Base-by-base conservation (phyloP, 2,888 invertebrate genomes). In the Corythucha ciliata region DNA sequence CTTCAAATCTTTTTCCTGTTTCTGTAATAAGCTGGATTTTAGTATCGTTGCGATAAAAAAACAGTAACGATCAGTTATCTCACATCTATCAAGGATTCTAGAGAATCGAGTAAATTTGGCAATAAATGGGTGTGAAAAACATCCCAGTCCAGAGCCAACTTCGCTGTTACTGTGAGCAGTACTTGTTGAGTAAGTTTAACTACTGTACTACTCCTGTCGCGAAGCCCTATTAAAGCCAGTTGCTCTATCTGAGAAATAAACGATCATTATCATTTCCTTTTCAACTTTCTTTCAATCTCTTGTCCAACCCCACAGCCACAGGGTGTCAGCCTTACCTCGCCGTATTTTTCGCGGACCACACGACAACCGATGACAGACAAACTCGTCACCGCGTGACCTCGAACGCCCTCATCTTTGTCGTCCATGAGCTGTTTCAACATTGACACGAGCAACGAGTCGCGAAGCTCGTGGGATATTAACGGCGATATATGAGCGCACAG, bases 381-480 rank as follows among this genome's bases (percentile, higher is more conserved):
- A 62, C 78, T 79, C 59, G 71, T 71, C 4, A 80, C 72, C 6
- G 76, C 77, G n/a, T 75, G 73, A 55, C 73, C 74, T 56, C 80
- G 67, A 2, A 82, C 80, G 41, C 67, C 63, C 21, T 77, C 74
- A 58, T 78, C 77, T 58, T 75, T 74, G 62, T 83, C 83, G 58
- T 81, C 80, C 25, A 70, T 65, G 49, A 83, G 76, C 69, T 83
- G 82, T 62, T 80, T 79, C 29, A 83, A 67, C 76, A 83, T 81
- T 10, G 81, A 80, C 39, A 82, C 68, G 64, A 82, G 74, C 26
- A 82, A 66, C 0, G 81, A 83, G 62, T 79, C 78, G 29, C 80
- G 69, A 33, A 81, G 75, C 33, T 75, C 72, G 16, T 34, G 47
- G 1, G 47, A 33, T 16, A 81, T 72, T 61, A 77, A 79, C 1